These are phyloP conservation scores for Porites evermanni DNA, from an alignment of 92 coral and sea anemone genomes.

Conservation along the genomic window DNA sequence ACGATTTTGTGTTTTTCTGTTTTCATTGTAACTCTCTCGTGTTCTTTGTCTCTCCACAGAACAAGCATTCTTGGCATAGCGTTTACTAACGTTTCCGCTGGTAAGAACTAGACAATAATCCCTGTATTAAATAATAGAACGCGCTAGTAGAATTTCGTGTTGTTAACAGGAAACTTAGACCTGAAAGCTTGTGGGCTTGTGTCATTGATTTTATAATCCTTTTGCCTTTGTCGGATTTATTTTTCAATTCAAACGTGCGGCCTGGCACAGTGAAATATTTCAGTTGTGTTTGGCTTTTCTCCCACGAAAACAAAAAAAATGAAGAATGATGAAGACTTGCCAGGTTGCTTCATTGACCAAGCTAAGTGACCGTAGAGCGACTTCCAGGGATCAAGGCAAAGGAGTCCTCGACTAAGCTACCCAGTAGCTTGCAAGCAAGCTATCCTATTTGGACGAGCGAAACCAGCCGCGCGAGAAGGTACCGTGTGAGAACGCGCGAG, in stretches of 20 bases:
- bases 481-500: too few species aligned
- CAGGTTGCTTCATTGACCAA: not conserved
- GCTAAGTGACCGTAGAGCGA: not conserved
- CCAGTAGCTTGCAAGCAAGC: too few species aligned
- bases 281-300: not conserved
- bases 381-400: too few species aligned
- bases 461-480: too few species aligned
- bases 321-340: not conserved
- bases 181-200: too few species aligned
- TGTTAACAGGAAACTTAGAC: not conserved
- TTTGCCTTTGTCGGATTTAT: not conserved
- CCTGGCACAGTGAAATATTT: not conserved
- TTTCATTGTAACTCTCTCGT: not conserved
- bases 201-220: too few species aligned
- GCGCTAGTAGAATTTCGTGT: not conserved
- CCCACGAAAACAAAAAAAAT: not conserved
- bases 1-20: not conserved
- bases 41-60: conserved; percentile 13
- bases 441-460: too few species aligned
- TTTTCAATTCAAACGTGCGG: not conserved
- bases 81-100: conserved; percentile 11
- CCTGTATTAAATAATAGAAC: too few species aligned
- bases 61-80: not conserved
- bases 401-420: too few species aligned
- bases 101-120: conserved; percentile 2